Evolutionary conservation across 2,888 invertebrate species (phyloP).

Genomic region (Aelia acuminata): DNA sequence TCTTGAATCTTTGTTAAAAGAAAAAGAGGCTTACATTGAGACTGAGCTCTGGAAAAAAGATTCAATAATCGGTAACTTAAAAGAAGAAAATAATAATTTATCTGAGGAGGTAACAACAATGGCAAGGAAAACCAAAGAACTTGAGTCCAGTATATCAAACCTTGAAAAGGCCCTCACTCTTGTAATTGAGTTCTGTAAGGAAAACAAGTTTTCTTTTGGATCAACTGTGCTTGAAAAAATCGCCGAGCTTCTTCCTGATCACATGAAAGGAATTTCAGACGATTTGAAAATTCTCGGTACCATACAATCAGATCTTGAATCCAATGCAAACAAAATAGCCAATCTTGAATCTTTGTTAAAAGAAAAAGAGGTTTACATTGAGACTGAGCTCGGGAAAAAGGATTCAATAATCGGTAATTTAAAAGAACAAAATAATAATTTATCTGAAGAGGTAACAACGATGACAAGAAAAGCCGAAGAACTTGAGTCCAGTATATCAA

Average conservation of each 20-base stretch:
- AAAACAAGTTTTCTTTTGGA: background rate
- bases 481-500: background rate
- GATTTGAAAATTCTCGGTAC: background rate
- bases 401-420: conserved; percentile 12
- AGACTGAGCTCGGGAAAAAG: conserved; percentile 46
- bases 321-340: background rate
- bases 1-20: too few relatives aligned
- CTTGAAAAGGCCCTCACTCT: background rate
- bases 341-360: conserved; percentile 5
- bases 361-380: conserved; percentile 15
- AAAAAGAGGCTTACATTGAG: conserved; percentile 23
- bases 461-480: background rate
- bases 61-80: background rate
- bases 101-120: background rate
- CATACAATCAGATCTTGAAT: background rate
- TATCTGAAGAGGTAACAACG: background rate
- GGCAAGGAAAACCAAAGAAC: background rate
- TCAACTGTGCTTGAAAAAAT: background rate
- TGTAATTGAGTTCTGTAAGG: background rate
- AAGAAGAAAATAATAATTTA: conserved; percentile 1
- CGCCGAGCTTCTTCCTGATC: background rate
- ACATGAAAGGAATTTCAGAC: background rate
- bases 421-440: background rate
- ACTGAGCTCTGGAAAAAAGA: conserved; percentile 51
- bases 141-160: background rate